Evolutionary conservation across 2,888 invertebrate species (phyloP), one percentile per base, ranked within the genome.

Genomic region (Torymus aiolomorphi): DNA sequence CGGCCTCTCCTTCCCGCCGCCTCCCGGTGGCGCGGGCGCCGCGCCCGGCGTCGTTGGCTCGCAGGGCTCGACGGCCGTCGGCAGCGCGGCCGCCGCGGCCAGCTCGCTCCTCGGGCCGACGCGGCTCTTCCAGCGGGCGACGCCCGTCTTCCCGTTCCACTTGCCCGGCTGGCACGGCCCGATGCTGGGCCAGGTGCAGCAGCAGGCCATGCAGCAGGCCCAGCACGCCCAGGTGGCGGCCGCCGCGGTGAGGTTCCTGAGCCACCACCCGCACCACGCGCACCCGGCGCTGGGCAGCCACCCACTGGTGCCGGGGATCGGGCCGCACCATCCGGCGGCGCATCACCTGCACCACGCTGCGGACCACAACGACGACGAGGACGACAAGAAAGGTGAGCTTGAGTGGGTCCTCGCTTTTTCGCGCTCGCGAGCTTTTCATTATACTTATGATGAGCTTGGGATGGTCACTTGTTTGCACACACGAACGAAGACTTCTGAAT

Each of bases 1-100:
- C 86, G 90, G 90, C 85, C 84, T 90, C 85, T 90, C 90, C 82
- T 90, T 90, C 83, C 90, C 90, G 86, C 88, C 90, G 86, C 90
- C 90, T 87, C 85, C 89, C 61, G 85, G 86, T 85, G 88, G 87
- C 80, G 84, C 84, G 80, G 88, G 88, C 67, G 89, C 88, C 70
- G 84, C 89, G 12, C 84, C 89, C 66, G 84, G 86, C 86, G 87
- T 87, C 76, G 87, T 87, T 82, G 87, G 88, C 31, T 31, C 42
- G 42, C 42, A 42, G 59, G 86, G 88, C 71, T 83, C 87, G 81
- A 78, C 77, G 76, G 88, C 88, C 49, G 85, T 87, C 80, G 85
- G 84, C 77, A 89, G 88, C 74, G 86, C 86, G 57, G 86, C 88
- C 76, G 84, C 86, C 75, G 87, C 87, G 56, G 86, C 84, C 76